Percentiles rank a stretch among this genome's conserved stretches.
phyloP scores from a whole-genome alignment of 2,113 vertebrate genomes.

The Aegotheles bennettii region DNA sequence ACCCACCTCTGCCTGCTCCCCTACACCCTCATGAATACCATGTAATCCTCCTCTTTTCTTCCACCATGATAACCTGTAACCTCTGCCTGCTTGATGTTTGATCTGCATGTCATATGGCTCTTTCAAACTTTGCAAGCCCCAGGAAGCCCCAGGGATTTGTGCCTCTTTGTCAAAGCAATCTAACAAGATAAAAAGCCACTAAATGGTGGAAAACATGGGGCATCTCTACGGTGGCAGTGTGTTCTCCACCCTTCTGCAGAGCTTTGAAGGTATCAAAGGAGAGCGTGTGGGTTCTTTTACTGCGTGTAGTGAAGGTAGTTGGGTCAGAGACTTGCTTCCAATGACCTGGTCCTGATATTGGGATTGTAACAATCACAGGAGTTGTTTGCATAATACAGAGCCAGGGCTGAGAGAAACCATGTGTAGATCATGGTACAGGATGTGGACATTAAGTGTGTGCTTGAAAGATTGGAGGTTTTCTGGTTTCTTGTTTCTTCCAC shows the following conservation, averaged over 20 bases:
- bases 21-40: background rate
- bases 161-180: background rate
- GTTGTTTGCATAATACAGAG: background rate
- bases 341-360: background rate
- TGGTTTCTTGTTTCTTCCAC: background rate
- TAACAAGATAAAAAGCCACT: background rate
- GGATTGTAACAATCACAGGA: background rate
- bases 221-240: background rate
- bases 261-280: background rate
- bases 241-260: background rate
- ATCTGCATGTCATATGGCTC: background rate
- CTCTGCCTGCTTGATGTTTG: background rate
- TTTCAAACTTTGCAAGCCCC: background rate
- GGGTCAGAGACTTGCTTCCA: background rate
- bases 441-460: background rate
- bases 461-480: background rate
- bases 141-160: background rate
- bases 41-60: background rate
- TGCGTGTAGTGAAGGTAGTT: background rate
- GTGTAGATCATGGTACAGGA: fast-evolving
- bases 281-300: fast-evolving
- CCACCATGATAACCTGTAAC: background rate
- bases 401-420: background rate
- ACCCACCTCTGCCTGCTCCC: too few relatives aligned
- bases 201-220: background rate